These are phyloP conservation scores for Scaptomyza graminum DNA, from an alignment of 1,140 invertebrate species.

Conservation along the genomic window DNA sequence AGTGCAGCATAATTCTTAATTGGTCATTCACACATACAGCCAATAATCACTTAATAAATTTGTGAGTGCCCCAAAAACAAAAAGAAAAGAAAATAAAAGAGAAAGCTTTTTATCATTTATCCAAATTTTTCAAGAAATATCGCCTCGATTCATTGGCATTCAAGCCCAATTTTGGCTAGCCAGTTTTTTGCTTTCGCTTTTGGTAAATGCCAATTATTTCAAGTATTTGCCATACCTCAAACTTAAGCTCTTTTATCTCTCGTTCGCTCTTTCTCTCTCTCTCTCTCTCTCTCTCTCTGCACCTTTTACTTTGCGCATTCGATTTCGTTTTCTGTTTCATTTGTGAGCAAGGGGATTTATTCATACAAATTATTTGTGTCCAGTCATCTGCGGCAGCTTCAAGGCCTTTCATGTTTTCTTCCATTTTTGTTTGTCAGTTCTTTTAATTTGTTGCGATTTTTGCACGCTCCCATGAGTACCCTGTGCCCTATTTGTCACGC, in stretches of 20 bases:
- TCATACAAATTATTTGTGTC: constrained; percentile 36
- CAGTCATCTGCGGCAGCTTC: constrained; percentile 33
- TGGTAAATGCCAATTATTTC: constrained; percentile 20
- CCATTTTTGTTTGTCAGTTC: constrained; percentile 52
- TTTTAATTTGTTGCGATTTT: constrained; percentile 80
- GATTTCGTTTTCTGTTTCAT: constrained; percentile 4
- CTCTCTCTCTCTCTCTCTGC: not conserved
- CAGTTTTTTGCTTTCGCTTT: not conserved
- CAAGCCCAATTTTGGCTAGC: constrained; percentile 3
- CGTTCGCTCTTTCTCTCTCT: not conserved
- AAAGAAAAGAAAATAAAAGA: too few relatives aligned
- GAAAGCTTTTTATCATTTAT: too few relatives aligned
- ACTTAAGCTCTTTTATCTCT: not conserved
- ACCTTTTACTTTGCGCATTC: not conserved
- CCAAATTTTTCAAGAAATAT: not conserved
- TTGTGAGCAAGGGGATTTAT: not conserved
- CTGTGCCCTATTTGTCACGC: not conserved
- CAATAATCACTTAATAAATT: constrained; percentile 2
- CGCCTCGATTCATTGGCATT: not conserved
- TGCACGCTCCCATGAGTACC: constrained; percentile 60
- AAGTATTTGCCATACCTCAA: not conserved
- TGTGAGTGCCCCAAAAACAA: too few relatives aligned
- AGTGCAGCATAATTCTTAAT: not conserved
- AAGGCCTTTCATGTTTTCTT: constrained; percentile 8
- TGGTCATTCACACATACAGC: not conserved